Evolutionary conservation across 2,797 vertebrate species (phyloP).

Genomic region (Limnodromus scolopaceus): DNA sequence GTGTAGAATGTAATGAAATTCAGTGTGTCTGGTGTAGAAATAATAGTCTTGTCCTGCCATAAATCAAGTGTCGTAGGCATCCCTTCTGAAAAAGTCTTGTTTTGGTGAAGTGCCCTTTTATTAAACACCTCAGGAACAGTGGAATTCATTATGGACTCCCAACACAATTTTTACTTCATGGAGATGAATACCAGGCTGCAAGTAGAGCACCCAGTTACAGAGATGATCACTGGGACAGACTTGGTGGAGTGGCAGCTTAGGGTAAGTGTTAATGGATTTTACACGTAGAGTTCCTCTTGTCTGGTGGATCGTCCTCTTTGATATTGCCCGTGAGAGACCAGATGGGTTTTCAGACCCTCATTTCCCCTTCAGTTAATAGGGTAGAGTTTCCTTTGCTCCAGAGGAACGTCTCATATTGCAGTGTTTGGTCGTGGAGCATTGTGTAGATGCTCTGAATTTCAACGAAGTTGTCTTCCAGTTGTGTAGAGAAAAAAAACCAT

Average conservation of each 20-base stretch:
- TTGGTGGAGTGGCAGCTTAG: slow-evolving; percentile 97
- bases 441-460: background rate
- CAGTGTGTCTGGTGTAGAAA: background rate
- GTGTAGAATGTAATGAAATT: background rate
- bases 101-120: background rate
- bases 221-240: slow-evolving; percentile 97
- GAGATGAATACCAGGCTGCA: slow-evolving; percentile 99
- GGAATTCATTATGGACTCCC: slow-evolving; percentile 96
- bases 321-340: background rate
- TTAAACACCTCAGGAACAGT: slow-evolving; percentile 86
- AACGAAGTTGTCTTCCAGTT: background rate
- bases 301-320: background rate
- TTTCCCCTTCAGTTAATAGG: background rate
- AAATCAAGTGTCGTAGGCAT: background rate
- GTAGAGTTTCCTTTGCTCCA: background rate
- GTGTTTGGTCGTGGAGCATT: background rate
- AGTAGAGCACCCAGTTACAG: slow-evolving; percentile 95
- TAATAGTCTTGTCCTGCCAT: background rate
- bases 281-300: background rate
- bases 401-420: background rate
- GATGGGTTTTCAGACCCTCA: background rate
- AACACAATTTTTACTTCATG: slow-evolving; percentile 99
- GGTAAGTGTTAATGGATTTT: slow-evolving; percentile 74
- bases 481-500: background rate
- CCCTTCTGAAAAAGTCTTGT: background rate